Conservation (phyloP, 2,797 vertebrate species). For the Pangasius krempfi region DNA sequence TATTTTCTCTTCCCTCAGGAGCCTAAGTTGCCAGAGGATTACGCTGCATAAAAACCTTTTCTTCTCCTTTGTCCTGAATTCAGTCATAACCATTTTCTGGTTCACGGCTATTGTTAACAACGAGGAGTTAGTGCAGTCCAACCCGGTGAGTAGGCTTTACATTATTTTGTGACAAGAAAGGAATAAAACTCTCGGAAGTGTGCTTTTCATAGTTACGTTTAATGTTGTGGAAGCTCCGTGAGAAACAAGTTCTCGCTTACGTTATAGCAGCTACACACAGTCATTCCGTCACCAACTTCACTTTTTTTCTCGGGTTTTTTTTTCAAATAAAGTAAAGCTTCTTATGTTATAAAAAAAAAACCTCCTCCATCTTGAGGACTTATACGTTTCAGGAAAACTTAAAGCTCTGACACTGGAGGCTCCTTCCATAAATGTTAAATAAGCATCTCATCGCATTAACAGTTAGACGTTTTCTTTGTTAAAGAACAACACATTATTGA, state of each 20-base stretch:
- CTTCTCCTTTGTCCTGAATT: conserved; percentile 92
- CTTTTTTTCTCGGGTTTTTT: background rate
- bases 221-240: background rate
- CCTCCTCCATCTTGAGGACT: no score
- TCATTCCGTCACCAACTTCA: no score
- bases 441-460: background rate
- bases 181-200: background rate
- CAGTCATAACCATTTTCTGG: conserved; percentile 86
- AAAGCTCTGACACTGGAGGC: background rate
- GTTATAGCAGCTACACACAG: no score
- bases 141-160: conserved; percentile 81
- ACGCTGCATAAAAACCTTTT: conserved; percentile 98
- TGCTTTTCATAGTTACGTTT: background rate
- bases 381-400: no score
- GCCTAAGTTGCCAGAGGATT: conserved; percentile 96
- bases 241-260: no score
- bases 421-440: background rate
- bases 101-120: conserved; percentile 84
- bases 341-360: no score
- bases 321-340: no score
- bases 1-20: conserved; percentile 73
- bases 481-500: background rate
- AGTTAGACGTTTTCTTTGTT: background rate
- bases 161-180: background rate
- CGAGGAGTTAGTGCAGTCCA: conserved; percentile 77